These are phyloP conservation scores for cattle (Bos taurus) DNA, from an alignment of 2,113 vertebrate species.

Conservation along the genomic window ARS-UCD2.0 NC_037338.1:53536001-53536500, in stretches of 20 bases:
- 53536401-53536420: neutral
- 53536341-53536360: neutral
- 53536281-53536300: neutral
- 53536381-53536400: neutral
- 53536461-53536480: neutral
- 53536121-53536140: conserved; percentile 42
- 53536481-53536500: neutral
- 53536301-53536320: neutral
- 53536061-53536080: neutral
- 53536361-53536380: neutral
- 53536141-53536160: neutral
- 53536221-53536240: neutral
- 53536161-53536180: neutral
- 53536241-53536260: neutral
- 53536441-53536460: neutral
- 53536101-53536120: neutral
- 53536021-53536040: neutral
- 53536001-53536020: neutral
- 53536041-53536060: neutral
- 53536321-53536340: neutral
- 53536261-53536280: conserved; percentile 38
- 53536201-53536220: neutral
- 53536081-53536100: neutral
- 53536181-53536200: conserved; percentile 7
- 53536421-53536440: neutral